A percentile compares a stretch with the other conserved stretches of the same genome.
phyloP scores from a whole-genome alignment of 2,113 vertebrate genomes.

The Halcyon malimbica region DNA sequence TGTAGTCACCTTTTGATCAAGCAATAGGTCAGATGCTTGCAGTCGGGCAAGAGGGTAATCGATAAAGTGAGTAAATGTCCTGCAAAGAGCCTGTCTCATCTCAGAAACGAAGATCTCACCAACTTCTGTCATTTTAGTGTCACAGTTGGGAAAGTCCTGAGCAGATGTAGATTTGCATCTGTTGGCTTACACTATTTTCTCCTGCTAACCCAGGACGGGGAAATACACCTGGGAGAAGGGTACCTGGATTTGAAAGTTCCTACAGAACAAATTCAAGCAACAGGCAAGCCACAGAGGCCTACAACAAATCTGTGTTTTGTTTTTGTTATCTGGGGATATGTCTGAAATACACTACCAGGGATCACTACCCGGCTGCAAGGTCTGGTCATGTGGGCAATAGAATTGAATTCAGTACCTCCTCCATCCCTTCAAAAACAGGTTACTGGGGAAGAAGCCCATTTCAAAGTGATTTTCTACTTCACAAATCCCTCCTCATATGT shows the following conservation, averaged over 20 bases:
- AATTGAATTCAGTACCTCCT: not conserved
- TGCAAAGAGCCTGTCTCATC: not conserved
- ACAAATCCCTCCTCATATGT: conserved; percentile 14
- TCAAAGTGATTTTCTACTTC: not conserved
- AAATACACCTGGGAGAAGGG: not conserved
- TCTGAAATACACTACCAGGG: not conserved
- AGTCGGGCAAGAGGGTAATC: not conserved
- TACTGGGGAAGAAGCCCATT: not conserved
- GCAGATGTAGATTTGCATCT: fast-evolving
- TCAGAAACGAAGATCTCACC: not conserved
- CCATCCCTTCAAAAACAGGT: not conserved
- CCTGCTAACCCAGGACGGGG: not conserved
- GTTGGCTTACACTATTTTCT: fast-evolving
- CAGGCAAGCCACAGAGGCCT: not conserved
- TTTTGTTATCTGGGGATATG: not conserved
- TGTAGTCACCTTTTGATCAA: not conserved
- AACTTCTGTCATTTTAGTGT: not conserved
- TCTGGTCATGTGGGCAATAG: not conserved
- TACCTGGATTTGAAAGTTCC: not conserved
- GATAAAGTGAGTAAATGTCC: not conserved
- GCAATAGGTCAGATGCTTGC: not conserved
- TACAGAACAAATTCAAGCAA: not conserved
- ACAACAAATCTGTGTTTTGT: not conserved
- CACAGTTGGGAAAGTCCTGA: not conserved
- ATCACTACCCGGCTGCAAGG: not conserved